phyloP scores from a whole-genome alignment of 2,113 vertebrate species.

The Ptychochromis oligacanthus region DNA sequence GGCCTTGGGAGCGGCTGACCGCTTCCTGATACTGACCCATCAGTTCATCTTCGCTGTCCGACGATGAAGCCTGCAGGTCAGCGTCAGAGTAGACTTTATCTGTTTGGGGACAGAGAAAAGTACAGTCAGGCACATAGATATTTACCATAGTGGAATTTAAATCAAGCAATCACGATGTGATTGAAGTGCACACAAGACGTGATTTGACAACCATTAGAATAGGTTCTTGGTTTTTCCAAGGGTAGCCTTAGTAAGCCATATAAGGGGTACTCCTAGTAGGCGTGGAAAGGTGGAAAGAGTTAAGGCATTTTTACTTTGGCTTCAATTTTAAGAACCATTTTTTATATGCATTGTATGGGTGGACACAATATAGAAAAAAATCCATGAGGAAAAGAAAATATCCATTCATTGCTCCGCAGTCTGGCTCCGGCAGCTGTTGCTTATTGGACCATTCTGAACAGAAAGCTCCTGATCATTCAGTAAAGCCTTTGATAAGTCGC shows the following conservation, averaged over 20 bases:
- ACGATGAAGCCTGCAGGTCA: slow-evolving; percentile 89
- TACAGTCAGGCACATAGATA: rapidly evolving
- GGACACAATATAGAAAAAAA: background rate
- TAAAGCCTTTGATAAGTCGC: background rate
- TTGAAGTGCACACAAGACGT: background rate
- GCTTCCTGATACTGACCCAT: slow-evolving; percentile 96
- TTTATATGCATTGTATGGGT: rapidly evolving
- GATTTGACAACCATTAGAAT: no score
- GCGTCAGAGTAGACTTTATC: slow-evolving; percentile 87
- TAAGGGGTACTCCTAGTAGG: no score
- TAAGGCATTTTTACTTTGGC: background rate
- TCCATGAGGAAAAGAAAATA: background rate
- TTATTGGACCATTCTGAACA: background rate
- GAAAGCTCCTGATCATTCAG: background rate
- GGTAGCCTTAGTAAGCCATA: no score
- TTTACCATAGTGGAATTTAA: background rate
- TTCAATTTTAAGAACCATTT: background rate
- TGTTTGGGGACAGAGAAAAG: slow-evolving; percentile 45
- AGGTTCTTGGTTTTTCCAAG: no score
- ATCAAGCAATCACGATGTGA: background rate
- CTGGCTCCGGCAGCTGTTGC: background rate
- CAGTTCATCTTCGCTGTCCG: slow-evolving; percentile 96
- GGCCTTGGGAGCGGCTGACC: slow-evolving; percentile 86
- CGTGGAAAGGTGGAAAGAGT: no score
- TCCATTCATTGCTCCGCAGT: background rate